Base-by-base conservation (phyloP, 2,797 vertebrate species). In the Craterocephalus amniculus region DNA sequence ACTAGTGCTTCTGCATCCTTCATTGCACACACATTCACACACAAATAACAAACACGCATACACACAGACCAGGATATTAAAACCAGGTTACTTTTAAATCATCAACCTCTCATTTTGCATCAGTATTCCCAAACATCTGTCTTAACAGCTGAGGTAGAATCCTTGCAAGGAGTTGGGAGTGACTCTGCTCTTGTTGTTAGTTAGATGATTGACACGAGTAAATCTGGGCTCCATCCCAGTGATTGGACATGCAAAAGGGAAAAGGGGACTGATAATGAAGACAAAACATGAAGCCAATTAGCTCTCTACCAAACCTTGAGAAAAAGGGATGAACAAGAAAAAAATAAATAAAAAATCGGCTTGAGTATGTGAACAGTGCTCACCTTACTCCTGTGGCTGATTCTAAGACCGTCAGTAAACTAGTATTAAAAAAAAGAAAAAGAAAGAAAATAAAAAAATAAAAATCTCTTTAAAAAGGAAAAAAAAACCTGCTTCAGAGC, bases 141-240 rank as follows among this genome's bases (percentile, higher is more conserved):
- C 78, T 92, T 72, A 94, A 92, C 92, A 93, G 91, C 90, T 95
- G 95, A 95, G 95, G 95, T 95, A 95, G 95, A 94, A 95, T 94
- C 93, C 92, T 94, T 93, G 91, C 93, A 92, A 93, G 87, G 84
- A 91, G 89, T 89, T 91, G 87, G 89, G 91, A 92, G 90, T 90
- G 90, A 90, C 90, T 91, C 83, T 91, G 81, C 84, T 85, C 61
- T 88, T 76, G 70, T 85, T 80, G 82, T 87, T 79, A 84, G 81
- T 62, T 74, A 74, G 85, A 78, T 90, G 87, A 91, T 90, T 91
- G 86, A 92, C 87, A 87, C 74, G 83, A 80, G 68, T 58, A 56
- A 78, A 77, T 81, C 85, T 86, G 88, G 83, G 89, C 84, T 90
- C 90, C 83, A 80, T 87, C 88, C 89, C 88, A 88, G 87, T 89